Percentiles rank a stretch among this genome's conserved stretches.
These are phyloP conservation scores for Dryococelus australis DNA, from an alignment of 2,888 invertebrate genomes.

Conservation along the genomic window DNA sequence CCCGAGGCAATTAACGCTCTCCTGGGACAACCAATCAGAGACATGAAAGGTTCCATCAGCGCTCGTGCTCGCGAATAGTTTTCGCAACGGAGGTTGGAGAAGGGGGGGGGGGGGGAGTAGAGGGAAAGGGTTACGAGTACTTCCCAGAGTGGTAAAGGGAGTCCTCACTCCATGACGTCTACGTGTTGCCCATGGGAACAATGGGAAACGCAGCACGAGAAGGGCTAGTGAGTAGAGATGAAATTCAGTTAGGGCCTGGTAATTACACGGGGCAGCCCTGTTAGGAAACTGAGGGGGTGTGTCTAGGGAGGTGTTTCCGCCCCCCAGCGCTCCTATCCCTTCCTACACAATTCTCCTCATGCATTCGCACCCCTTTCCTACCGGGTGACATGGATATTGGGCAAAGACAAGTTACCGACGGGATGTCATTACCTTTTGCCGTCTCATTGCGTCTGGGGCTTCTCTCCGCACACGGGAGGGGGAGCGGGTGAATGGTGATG, in stretches of 20 bases:
- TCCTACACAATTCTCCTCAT: slow-evolving; percentile 7
- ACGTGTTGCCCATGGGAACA: not conserved
- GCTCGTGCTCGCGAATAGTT: not conserved
- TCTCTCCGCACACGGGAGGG: not conserved
- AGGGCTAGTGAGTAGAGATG: not conserved
- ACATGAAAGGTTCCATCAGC: not conserved
- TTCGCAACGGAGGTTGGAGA: not conserved
- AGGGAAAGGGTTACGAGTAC: not conserved
- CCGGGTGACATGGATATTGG: not conserved
- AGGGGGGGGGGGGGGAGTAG: too few species aligned
- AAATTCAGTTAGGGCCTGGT: slow-evolving; percentile 28
- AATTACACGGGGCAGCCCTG: slow-evolving; percentile 26
- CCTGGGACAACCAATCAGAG: not conserved
- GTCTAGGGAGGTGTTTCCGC: not conserved
- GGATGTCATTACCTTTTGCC: not conserved
- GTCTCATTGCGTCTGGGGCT: slow-evolving; percentile 11
- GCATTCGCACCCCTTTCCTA: not conserved
- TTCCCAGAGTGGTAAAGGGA: not conserved
- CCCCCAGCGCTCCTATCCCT: not conserved
- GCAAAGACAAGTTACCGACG: slow-evolving; percentile 22
- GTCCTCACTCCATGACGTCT: not conserved
- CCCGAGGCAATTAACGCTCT: not conserved
- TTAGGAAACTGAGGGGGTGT: not conserved
- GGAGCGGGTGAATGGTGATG: not conserved
- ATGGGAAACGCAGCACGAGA: slow-evolving; percentile 23